phyloP scores from a whole-genome alignment of 2,888 invertebrate genomes.

The Gasteruption jaculator region DNA sequence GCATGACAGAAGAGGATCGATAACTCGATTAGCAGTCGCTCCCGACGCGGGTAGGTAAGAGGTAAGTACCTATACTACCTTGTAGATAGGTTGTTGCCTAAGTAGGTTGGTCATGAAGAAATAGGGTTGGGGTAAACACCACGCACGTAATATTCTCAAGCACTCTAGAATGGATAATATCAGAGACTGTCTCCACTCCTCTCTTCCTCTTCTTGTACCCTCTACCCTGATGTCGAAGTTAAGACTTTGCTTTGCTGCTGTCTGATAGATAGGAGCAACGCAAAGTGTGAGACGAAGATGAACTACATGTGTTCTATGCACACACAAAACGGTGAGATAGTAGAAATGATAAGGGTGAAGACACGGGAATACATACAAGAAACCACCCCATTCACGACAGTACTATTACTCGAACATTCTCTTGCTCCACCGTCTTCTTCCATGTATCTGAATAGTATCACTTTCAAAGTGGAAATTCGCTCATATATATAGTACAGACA shows the following conservation, averaged over 20 bases:
- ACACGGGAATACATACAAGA: no score
- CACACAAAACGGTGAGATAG: not conserved
- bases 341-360: not conserved
- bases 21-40: constrained; percentile 42
- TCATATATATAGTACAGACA: no score
- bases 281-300: no score
- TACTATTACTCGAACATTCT: no score
- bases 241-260: constrained; percentile 21
- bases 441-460: no score
- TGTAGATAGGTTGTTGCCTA: constrained; percentile 16
- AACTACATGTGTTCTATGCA: constrained; percentile 5
- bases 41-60: constrained; percentile 24
- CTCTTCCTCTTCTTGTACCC: no score
- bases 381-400: no score
- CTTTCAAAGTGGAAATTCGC: no score
- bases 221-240: constrained; percentile 38
- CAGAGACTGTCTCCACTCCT: constrained; percentile 29
- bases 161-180: constrained; percentile 45
- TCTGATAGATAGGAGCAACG: constrained; percentile 3
- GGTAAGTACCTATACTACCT: constrained; percentile 11
- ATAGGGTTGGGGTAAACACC: constrained; percentile 28
- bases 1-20: constrained; percentile 34
- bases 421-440: no score
- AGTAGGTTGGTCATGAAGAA: constrained; percentile 26
- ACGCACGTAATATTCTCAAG: constrained; percentile 42